Base-by-base conservation (phyloP, 2,113 vertebrate genomes). In the Osmerus eperlanus region DNA sequence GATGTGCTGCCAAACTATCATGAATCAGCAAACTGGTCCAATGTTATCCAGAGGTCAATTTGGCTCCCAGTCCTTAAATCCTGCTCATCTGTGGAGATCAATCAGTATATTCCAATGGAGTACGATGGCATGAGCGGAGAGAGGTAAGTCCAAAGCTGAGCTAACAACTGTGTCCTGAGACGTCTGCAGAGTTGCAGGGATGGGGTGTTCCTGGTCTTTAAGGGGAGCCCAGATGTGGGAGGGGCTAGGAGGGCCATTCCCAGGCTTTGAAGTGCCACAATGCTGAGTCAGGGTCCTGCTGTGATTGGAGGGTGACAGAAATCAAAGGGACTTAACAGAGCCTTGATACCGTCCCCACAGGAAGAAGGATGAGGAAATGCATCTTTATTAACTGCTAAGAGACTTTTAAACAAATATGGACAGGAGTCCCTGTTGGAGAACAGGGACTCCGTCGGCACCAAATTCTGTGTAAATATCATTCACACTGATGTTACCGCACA, bases 301-400 rank as follows among this genome's bases (percentile, higher is more conserved):
- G 86, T 85, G 86, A 93, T 91, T 92, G 92, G 91, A 90, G 81
- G 91, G 73, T 79, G 85, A 87, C 85, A 71, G 79, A 92, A 95
- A 94, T 93, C 94, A 95, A 94, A 95, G 93, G 92, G 92, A 96
- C 87, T 96, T 96, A 95, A 92, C 94, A 95, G 91, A 93, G 93
- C 88, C 91, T 93, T 94, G 94, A 96, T 89, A 93, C 88, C 86
- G 81, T 89, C 90, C 92, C 94, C 91, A 89, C 93, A 95, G 94
- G 90, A 93, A 94, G 90, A 89, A 80, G 84, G 87, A 88, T 60
- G 86, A 91, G 92, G 92, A 93, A 95, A 90, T 86, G 87, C 85
- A 84, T 90, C 94, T 93, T 93, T 92, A 94, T 94, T 90, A 90
- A 92, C 89, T 92, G 91, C 91, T 92, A 94, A 92, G 87, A 77